Conservation (phyloP, 2,888 invertebrate species). For the Thymelicus lineola region DNA sequence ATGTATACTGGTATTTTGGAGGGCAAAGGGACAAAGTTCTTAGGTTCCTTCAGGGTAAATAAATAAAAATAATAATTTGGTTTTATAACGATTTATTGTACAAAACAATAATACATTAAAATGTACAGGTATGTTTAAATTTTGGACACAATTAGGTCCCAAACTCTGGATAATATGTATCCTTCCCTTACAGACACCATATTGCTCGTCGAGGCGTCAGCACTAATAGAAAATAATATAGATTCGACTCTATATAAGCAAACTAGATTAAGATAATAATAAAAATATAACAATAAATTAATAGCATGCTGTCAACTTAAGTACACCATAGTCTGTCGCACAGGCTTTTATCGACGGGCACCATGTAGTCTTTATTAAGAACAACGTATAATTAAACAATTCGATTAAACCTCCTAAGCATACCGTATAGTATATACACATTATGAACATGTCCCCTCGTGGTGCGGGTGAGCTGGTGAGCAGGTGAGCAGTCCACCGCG, state of each 20-base stretch:
- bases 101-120: slow-evolving; percentile 86
- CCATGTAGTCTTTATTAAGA: slow-evolving; percentile 84
- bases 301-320: slow-evolving; percentile 83
- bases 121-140: slow-evolving; percentile 86
- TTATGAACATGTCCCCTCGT: slow-evolving; percentile 83
- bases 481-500: slow-evolving; percentile 59
- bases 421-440: slow-evolving; percentile 84
- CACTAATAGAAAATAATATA: slow-evolving; percentile 82
- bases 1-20: no score
- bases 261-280: slow-evolving; percentile 81
- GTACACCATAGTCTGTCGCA: slow-evolving; percentile 84
- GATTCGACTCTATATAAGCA: slow-evolving; percentile 83
- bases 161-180: slow-evolving; percentile 82
- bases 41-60: slow-evolving; percentile 46
- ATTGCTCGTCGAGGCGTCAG: slow-evolving; percentile 84
- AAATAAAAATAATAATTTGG: slow-evolving; percentile 56
- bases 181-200: slow-evolving; percentile 84
- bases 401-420: slow-evolving; percentile 83
- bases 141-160: slow-evolving; percentile 81
- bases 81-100: slow-evolving; percentile 86
- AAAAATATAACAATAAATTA: slow-evolving; percentile 84
- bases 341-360: slow-evolving; percentile 84
- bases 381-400: slow-evolving; percentile 82
- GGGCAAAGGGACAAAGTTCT: no score
- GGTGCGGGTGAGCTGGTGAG: slow-evolving; percentile 63